Percentiles rank a stretch among this genome's conserved stretches.
These are phyloP conservation scores for Polyommatus iphigenia DNA, from an alignment of 2,888 invertebrate species.

Conservation along the genomic window DNA sequence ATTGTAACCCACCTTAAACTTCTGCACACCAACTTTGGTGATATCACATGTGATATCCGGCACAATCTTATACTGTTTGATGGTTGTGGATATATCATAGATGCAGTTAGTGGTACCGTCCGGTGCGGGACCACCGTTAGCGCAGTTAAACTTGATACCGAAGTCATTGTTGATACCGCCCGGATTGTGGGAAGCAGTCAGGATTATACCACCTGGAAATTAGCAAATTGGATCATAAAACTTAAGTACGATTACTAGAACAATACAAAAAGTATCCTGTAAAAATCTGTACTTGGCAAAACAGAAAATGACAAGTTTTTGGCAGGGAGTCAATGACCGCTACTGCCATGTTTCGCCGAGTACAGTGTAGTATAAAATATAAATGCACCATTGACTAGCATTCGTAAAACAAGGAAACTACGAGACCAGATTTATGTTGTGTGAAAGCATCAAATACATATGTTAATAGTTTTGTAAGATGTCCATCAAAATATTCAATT, in stretches of 20 bases:
- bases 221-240: background rate
- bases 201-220: slow-evolving; percentile 92
- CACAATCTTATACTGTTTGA: slow-evolving; percentile 90
- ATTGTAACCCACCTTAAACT: slow-evolving; percentile 77
- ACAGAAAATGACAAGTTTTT: too few species aligned
- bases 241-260: background rate
- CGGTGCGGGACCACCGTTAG: slow-evolving; percentile 98
- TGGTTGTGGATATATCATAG: slow-evolving; percentile 87
- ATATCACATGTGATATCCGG: slow-evolving; percentile 89
- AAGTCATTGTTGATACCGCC: slow-evolving; percentile 99
- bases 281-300: too few species aligned
- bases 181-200: slow-evolving; percentile 99
- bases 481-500: too few species aligned
- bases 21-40: slow-evolving; percentile 84
- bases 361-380: too few species aligned
- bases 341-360: too few species aligned
- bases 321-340: too few species aligned
- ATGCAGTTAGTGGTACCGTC: slow-evolving; percentile 94
- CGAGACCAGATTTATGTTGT: too few species aligned
- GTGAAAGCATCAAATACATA: too few species aligned
- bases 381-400: too few species aligned
- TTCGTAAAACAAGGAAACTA: too few species aligned
- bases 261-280: background rate
- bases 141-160: slow-evolving; percentile 98
- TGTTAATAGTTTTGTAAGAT: too few species aligned